Conservation (phyloP, 2,797 vertebrate species). For the Acanthornis magna region DNA sequence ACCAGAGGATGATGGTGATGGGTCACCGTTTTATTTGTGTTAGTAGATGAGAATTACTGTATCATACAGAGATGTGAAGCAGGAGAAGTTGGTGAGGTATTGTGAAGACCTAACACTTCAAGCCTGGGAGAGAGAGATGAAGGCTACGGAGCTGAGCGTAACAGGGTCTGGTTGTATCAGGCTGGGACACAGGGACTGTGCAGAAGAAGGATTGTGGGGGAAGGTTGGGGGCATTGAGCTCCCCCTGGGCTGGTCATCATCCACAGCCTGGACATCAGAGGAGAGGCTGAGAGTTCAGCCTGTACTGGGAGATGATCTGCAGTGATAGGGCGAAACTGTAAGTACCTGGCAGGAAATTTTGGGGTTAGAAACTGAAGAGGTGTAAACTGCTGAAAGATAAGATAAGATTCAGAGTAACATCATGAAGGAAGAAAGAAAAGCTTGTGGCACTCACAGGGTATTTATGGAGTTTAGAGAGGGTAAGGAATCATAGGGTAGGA, state of each 20-base stretch:
- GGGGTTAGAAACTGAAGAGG: background rate
- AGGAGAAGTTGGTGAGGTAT: background rate
- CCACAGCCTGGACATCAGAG: accelerated
- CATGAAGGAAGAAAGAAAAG: background rate
- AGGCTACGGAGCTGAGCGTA: background rate
- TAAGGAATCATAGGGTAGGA: background rate
- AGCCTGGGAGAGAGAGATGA: background rate
- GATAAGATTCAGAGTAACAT: background rate
- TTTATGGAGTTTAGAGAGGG: background rate
- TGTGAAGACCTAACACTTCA: background rate
- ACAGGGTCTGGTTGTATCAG: background rate
- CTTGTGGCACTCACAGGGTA: background rate
- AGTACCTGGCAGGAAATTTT: background rate
- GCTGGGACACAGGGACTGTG: background rate
- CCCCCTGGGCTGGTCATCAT: background rate
- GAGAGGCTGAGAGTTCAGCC: background rate
- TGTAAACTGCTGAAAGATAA: background rate
- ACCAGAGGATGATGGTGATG: background rate
- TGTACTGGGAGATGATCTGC: background rate
- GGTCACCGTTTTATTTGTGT: background rate
- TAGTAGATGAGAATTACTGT: background rate
- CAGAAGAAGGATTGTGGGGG: background rate
- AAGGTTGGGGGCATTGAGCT: accelerated
- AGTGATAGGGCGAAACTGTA: background rate
- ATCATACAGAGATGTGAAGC: background rate